These are phyloP conservation scores for Copsychus sechellarum DNA, from an alignment of 2,113 vertebrate species.

Conservation along the genomic window DNA sequence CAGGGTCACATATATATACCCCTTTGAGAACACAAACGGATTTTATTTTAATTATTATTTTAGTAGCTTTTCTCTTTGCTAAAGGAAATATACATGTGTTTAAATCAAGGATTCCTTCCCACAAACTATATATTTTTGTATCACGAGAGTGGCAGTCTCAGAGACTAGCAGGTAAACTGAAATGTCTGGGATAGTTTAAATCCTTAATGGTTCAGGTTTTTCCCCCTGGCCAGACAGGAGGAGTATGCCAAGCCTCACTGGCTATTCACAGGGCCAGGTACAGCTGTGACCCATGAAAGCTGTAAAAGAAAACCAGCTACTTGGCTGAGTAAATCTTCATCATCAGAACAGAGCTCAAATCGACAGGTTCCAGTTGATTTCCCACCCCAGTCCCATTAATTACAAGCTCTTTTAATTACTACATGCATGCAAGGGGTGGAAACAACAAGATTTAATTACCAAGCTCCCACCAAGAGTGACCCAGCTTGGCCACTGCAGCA, in stretches of 20 bases:
- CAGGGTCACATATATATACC: too few relatives aligned
- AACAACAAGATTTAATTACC: slow-evolving; percentile 18
- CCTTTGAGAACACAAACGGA: neutral
- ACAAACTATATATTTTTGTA: fast-evolving
- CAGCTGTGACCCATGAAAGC: neutral
- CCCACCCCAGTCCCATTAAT: neutral
- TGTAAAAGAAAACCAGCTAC: neutral
- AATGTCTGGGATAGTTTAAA: neutral
- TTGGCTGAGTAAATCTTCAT: neutral
- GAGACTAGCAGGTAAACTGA: neutral
- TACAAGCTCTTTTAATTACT: slow-evolving; percentile 40
- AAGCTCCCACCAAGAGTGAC: neutral
- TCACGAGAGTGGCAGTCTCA: neutral
- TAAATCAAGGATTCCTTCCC: neutral
- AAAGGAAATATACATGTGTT: neutral
- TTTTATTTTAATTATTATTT: neutral
- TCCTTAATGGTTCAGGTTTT: neutral
- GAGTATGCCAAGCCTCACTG: neutral
- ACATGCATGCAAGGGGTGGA: neutral
- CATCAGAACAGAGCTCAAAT: neutral
- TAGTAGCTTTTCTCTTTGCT: neutral
- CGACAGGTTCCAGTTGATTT: slow-evolving; percentile 8
- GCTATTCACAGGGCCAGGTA: neutral
- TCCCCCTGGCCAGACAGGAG: neutral
- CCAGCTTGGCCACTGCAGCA: neutral